Base-by-base conservation (phyloP, 1,140 invertebrate species). In the Ganaspis sp. region DNA sequence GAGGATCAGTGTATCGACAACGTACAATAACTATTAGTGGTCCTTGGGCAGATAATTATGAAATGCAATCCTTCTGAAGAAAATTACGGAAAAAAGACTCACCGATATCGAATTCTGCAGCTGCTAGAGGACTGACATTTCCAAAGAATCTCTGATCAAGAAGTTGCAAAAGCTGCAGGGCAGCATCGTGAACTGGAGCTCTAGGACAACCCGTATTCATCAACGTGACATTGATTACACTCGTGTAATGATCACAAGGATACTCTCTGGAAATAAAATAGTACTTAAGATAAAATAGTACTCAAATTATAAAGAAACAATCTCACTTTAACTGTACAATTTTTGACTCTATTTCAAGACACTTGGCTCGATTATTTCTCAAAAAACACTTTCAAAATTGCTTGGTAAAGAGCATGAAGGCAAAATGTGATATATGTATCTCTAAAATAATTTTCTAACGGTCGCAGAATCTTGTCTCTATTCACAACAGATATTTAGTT, bases 241-340 rank as follows among this genome's bases (percentile, higher is more conserved):
- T 97, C 29, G 98, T 98, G 90, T 98, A 98, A 92, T 98, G 97
- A 90, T 99, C 98, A 91, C 98, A 99, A 9, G 98, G 98, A 93
- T 99, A 99, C 91, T 99, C 99, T 83, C 98, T 98, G 89, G 91
- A 88, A 83, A 85, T 75, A 45, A 26, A 29, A 26, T 26, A 11
- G 11, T 9, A 0, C n/a, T n/a, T n/a, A n/a, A n/a, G n/a, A n/a
- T n/a, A n/a, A n/a, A 49, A 0, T 49, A 19, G n/a, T 49, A 2
- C 19, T 49, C 40, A 12, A 15, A 76, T n/a, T 19, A 34, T 3
- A 34, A 34, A 34, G n/a, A 1, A 45, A 4, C 11, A 45, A 45
- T 1, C 42, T 45, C n/a, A 49, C n/a, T 49, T 1, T 49, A 17
- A 49, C 5, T 49, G 17, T 5, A 3, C n/a, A 49, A 45, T n/a